These are phyloP conservation scores for Nematolebias whitei DNA, from an alignment of 2,113 vertebrate genomes.

Conservation along the genomic window DNA sequence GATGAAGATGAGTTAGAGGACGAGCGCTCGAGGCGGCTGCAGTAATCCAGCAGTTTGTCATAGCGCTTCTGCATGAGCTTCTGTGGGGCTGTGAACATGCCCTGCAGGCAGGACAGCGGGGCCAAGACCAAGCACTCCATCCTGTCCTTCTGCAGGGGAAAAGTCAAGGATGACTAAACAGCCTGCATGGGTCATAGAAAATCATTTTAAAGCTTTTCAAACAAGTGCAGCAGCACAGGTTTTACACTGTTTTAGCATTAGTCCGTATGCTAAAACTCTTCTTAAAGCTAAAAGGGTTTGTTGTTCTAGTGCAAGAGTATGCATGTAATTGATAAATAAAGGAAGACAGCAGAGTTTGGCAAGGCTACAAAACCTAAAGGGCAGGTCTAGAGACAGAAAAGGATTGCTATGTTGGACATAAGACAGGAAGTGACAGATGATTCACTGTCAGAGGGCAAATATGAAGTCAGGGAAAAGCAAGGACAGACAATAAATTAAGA, in stretches of 20 bases:
- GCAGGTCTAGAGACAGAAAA: neutral
- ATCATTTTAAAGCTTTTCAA: neutral
- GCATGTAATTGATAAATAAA: too few species aligned
- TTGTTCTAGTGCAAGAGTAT: too few species aligned
- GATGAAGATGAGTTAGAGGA: slow-evolving; percentile 64
- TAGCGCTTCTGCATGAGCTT: slow-evolving; percentile 99
- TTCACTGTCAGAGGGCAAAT: slow-evolving; percentile 6
- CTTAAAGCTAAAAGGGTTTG: too few species aligned
- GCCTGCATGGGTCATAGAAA: neutral
- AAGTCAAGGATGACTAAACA: slow-evolving; percentile 1
- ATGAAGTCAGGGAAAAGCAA: neutral
- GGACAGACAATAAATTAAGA: too few species aligned
- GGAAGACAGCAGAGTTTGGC: neutral
- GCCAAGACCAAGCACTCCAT: slow-evolving; percentile 83
- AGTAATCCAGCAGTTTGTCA: slow-evolving; percentile 94
- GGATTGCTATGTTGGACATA: slow-evolving; percentile 9
- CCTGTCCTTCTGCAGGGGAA: slow-evolving; percentile 78
- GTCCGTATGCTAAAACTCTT: too few species aligned
- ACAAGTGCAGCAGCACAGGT: too few species aligned
- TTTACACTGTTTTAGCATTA: too few species aligned
- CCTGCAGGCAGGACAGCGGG: slow-evolving; percentile 86
- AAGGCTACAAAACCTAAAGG: neutral
- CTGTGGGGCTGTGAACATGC: slow-evolving; percentile 91
- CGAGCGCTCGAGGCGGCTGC: slow-evolving; percentile 84
- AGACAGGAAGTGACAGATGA: slow-evolving; percentile 24